Evolutionary conservation across 1,140 invertebrate species (phyloP).

Genomic region (Calephelis virginiensis): DNA sequence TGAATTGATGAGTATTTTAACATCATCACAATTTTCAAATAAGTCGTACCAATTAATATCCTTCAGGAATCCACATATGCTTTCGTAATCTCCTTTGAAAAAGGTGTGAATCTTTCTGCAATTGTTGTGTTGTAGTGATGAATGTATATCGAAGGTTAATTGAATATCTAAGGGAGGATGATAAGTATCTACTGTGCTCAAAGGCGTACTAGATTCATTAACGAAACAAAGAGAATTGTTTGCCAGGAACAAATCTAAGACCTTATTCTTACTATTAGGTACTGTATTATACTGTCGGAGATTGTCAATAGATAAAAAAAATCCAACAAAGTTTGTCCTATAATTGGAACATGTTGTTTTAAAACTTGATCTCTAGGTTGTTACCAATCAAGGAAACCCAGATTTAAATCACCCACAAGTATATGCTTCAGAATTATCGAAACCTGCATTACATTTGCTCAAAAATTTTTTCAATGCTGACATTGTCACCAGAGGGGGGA

Average conservation of each 20-base stretch:
- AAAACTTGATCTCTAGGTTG: background rate
- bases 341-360: background rate
- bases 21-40: background rate
- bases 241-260: background rate
- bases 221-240: background rate
- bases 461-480: background rate
- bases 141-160: background rate
- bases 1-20: background rate
- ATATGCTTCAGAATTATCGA: background rate
- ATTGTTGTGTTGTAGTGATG: background rate
- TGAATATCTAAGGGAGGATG: slow-evolving; percentile 1
- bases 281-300: background rate
- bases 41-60: background rate
- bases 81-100: slow-evolving; percentile 2
- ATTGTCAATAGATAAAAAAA: background rate
- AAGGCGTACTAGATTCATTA: background rate
- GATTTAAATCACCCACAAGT: slow-evolving; percentile 9
- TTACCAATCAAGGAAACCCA: background rate
- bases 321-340: background rate
- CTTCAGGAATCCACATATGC: background rate
- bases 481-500: slow-evolving; percentile 7
- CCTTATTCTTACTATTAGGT: background rate
- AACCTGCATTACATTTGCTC: slow-evolving; percentile 12
- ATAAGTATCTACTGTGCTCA: background rate
- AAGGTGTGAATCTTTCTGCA: background rate